A percentile compares a stretch with the other conserved stretches of the same genome.
Evolutionary conservation across 2,113 vertebrate species (phyloP).

Genomic region (Atractosteus spatula): DNA sequence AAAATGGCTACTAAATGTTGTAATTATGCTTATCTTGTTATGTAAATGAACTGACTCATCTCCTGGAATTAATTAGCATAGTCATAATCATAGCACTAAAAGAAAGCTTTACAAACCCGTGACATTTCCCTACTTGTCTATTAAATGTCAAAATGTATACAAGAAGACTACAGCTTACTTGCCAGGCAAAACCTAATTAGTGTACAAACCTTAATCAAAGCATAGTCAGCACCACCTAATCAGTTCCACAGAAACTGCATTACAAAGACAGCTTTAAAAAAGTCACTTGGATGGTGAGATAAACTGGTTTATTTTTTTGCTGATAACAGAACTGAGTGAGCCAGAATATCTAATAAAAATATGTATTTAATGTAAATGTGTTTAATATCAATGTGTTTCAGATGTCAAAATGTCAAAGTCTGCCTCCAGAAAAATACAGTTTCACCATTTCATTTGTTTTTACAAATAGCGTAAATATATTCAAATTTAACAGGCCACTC

Average conservation of each 20-base stretch:
- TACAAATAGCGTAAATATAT: not conserved
- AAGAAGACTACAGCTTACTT: not conserved
- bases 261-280: not conserved
- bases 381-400: not conserved
- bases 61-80: not conserved
- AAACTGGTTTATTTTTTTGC: not conserved
- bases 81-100: not conserved
- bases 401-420: not conserved
- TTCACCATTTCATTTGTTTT: not conserved
- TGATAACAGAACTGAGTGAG: not conserved
- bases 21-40: not conserved
- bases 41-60: not conserved
- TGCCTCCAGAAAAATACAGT: not conserved
- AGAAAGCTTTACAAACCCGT: not conserved
- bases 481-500: not conserved
- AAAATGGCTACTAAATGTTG: not conserved
- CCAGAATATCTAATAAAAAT: not conserved
- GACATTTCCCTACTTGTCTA: conserved; percentile 1
- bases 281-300: not conserved
- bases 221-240: not conserved
- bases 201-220: not conserved
- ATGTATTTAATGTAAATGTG: not conserved
- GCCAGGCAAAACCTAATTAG: not conserved
- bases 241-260: not conserved
- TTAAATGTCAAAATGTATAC: conserved; percentile 4